These are phyloP conservation scores for Grantiella picta DNA, from an alignment of 2,113 vertebrate genomes.

Conservation along the genomic window DNA sequence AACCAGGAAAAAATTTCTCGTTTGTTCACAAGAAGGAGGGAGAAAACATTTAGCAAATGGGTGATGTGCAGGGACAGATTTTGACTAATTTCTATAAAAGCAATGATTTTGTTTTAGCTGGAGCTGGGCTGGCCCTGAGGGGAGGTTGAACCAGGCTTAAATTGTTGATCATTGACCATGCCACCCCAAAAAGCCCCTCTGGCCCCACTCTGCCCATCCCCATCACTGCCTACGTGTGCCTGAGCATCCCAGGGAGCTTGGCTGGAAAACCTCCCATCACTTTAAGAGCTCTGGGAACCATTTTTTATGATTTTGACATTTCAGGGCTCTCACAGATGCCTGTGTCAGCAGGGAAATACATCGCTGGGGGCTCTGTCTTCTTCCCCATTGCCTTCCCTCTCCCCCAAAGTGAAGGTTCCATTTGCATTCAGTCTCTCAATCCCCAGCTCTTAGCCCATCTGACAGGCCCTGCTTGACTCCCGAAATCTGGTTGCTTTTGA, in stretches of 20 bases:
- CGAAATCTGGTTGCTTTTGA: not conserved
- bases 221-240: not conserved
- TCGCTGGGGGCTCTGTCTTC: not conserved
- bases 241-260: not conserved
- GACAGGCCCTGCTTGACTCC: not conserved
- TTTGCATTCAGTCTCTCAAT: not conserved
- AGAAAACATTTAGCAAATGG: not conserved
- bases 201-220: not conserved
- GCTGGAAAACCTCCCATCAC: not conserved
- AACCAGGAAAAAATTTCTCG: not conserved
- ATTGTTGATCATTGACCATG: not conserved
- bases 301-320: not conserved
- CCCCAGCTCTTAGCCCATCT: not conserved
- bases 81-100: not conserved
- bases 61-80: not conserved
- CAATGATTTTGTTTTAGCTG: not conserved
- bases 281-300: not conserved
- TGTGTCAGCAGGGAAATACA: not conserved
- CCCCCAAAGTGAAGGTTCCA: not conserved
- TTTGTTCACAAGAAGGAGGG: not conserved
- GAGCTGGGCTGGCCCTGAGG: not conserved
- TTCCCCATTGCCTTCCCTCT: not conserved
- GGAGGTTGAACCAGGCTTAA: not conserved
- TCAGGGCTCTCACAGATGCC: not conserved
- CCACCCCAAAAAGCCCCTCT: not conserved